Percentiles rank a stretch among this genome's conserved stretches.
These are phyloP conservation scores for Onthophagus sagittarius DNA, from an alignment of 2,888 invertebrate genomes.

Conservation along the genomic window DNA sequence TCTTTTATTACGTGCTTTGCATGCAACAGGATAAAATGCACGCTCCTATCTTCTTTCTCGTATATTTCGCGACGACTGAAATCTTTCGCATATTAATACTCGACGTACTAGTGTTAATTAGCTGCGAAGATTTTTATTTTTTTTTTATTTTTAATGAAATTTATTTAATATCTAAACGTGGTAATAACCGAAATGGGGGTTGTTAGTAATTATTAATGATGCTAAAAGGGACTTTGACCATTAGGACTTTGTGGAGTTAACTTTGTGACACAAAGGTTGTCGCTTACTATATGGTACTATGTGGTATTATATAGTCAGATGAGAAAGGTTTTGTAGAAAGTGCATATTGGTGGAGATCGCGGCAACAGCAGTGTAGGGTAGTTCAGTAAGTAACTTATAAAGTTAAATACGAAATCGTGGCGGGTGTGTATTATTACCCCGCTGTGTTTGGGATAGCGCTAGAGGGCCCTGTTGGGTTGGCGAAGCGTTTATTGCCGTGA, in stretches of 20 bases:
- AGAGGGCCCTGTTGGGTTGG: neutral
- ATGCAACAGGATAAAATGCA: constrained; percentile 9
- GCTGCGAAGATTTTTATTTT: neutral
- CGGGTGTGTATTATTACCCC: neutral
- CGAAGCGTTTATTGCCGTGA: neutral
- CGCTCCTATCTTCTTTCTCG: neutral
- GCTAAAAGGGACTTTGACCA: neutral
- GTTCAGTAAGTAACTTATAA: constrained; percentile 9
- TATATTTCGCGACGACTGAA: neutral
- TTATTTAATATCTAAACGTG: neutral
- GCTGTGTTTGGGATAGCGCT: neutral
- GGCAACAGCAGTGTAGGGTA: neutral
- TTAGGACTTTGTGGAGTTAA: neutral
- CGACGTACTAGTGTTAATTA: neutral
- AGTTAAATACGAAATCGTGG: constrained; percentile 12
- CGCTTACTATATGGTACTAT: neutral
- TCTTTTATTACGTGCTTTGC: constrained; percentile 12
- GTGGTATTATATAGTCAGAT: neutral
- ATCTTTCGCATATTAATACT: neutral
- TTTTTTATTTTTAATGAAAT: neutral
- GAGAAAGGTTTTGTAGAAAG: neutral
- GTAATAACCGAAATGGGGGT: too few species aligned
- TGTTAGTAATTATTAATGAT: constrained; percentile 19
- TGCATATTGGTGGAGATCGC: neutral
- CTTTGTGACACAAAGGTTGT: neutral